phyloP scores from a whole-genome alignment of 2,797 vertebrate genomes.

The Peromyscus attwateri region DNA sequence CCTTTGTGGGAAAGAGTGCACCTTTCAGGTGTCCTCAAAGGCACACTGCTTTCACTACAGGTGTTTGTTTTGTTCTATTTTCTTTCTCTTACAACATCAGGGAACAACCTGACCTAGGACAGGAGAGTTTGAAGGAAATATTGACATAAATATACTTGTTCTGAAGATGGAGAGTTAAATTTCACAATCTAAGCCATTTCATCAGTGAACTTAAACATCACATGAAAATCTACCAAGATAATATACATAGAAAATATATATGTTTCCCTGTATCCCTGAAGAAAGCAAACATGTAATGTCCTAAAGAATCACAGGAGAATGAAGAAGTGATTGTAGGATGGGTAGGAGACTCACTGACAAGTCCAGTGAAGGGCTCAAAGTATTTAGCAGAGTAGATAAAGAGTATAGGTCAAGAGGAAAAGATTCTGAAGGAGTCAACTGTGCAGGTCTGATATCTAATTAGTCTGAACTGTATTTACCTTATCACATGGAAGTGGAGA shows the following conservation, averaged over 20 bases:
- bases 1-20: neutral
- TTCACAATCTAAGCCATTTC: neutral
- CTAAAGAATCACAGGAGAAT: neutral
- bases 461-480: neutral
- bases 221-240: neutral
- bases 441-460: neutral
- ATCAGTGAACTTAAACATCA: neutral
- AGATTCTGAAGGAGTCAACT: neutral
- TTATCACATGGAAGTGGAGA: neutral
- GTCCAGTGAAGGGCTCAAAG: neutral
- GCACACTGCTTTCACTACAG: neutral
- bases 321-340: neutral
- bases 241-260: neutral
- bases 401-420: neutral
- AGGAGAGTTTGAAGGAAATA: neutral
- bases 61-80: neutral
- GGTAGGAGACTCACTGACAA: neutral
- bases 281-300: neutral
- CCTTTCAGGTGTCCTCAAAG: neutral
- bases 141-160: neutral
- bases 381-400: neutral
- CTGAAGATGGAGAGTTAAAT: neutral
- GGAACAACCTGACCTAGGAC: neutral
- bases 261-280: neutral
- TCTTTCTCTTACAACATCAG: neutral